Evolutionary conservation across 2,797 vertebrate genomes (phyloP).

Genomic region (Cuculus canorus): DNA sequence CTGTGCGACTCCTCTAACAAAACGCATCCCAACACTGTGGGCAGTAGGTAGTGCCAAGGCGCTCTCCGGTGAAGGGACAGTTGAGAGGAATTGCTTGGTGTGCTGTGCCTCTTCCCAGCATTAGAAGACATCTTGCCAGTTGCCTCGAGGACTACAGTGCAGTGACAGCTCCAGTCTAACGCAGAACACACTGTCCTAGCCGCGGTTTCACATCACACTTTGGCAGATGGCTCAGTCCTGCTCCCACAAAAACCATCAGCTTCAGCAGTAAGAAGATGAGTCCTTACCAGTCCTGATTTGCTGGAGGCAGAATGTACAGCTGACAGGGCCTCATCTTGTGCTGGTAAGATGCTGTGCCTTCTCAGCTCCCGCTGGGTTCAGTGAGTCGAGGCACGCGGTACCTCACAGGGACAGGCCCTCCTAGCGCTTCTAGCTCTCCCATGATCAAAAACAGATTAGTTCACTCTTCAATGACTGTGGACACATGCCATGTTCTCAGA

Average conservation of each 20-base stretch:
- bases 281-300: neutral
- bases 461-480: conserved; percentile 71
- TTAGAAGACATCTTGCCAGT: fast-evolving
- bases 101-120: neutral
- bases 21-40: neutral
- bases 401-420: neutral
- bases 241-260: neutral
- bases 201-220: fast-evolving
- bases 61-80: neutral
- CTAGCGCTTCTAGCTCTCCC: conserved; percentile 31
- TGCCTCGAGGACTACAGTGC: neutral
- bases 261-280: fast-evolving
- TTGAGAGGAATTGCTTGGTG: neutral
- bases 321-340: neutral
- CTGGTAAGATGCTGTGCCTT: neutral
- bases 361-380: neutral
- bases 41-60: neutral
- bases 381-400: fast-evolving
- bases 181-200: neutral
- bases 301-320: neutral
- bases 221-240: neutral
- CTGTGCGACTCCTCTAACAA: neutral
- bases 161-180: neutral
- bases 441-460: neutral
- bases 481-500: conserved; percentile 77